Percentiles rank a stretch among this genome's conserved stretches.
Conservation (phyloP, 2,888 invertebrate species). For the Plebejus melissa region DNA sequence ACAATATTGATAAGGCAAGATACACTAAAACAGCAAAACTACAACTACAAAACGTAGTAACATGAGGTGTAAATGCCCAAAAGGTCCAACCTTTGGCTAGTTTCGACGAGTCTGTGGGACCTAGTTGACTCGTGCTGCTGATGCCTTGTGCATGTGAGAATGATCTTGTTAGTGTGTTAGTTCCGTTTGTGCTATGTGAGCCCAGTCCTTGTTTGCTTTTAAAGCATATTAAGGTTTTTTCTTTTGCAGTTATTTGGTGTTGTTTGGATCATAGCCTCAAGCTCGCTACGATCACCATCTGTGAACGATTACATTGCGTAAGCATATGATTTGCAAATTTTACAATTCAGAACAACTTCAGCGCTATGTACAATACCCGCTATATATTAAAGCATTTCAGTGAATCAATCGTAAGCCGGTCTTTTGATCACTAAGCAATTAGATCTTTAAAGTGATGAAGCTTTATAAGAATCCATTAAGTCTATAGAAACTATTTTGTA, state of each 20-base stretch:
- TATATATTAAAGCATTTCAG: neutral
- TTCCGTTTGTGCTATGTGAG: conserved; percentile 73
- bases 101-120: conserved; percentile 63
- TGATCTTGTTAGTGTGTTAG: conserved; percentile 52
- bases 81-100: conserved; percentile 65
- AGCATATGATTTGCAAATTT: conserved; percentile 57
- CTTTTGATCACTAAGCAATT: neutral
- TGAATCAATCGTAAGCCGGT: neutral
- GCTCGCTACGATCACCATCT: conserved; percentile 80
- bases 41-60: conserved; percentile 46
- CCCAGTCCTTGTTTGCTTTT: conserved; percentile 70
- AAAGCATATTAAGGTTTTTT: conserved; percentile 80
- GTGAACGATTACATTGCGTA: conserved; percentile 77
- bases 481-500: conserved; percentile 1
- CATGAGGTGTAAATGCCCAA: conserved; percentile 49
- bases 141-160: conserved; percentile 64
- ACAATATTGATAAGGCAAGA: neutral
- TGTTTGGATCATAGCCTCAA: conserved; percentile 79
- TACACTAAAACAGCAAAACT: conserved; percentile 13
- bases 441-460: neutral
- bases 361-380: conserved; percentile 1
- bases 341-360: conserved; percentile 33
- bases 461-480: neutral
- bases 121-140: conserved; percentile 67
- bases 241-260: conserved; percentile 81